Conservation (phyloP, 2,113 vertebrate genomes). For the Cynopterus brachyotis region DNA sequence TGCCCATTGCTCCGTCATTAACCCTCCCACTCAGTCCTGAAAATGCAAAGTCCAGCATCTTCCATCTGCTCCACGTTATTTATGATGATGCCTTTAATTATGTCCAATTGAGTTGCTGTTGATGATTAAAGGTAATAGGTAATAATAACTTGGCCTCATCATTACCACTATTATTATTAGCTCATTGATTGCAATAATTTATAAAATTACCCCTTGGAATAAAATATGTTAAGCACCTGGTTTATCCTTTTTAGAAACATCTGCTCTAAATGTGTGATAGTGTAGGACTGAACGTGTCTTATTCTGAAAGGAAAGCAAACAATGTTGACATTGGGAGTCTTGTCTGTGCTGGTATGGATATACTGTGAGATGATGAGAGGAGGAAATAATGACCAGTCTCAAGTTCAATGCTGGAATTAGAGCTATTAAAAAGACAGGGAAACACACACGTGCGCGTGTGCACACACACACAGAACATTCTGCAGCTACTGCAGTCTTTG, state of each 20-base stretch:
- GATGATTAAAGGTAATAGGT: slow-evolving; percentile 94
- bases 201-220: slow-evolving; percentile 92
- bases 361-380: slow-evolving; percentile 75
- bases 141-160: slow-evolving; percentile 91
- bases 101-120: slow-evolving; percentile 91
- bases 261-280: slow-evolving; percentile 87
- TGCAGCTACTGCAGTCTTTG: not conserved
- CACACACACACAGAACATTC: not conserved
- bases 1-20: slow-evolving; percentile 77
- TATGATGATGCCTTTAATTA: slow-evolving; percentile 94
- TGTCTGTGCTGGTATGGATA: slow-evolving; percentile 75
- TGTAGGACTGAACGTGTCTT: slow-evolving; percentile 79
- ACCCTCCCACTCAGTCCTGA: slow-evolving; percentile 72
- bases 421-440: slow-evolving; percentile 60
- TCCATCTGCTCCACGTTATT: slow-evolving; percentile 92
- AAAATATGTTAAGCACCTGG: slow-evolving; percentile 94
- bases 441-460: no score
- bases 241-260: slow-evolving; percentile 85
- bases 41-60: slow-evolving; percentile 82
- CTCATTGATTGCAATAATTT: slow-evolving; percentile 97
- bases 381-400: slow-evolving; percentile 80
- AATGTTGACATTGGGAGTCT: slow-evolving; percentile 78
- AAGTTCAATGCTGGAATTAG: slow-evolving; percentile 78
- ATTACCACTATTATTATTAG: slow-evolving; percentile 92
- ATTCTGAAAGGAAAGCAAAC: slow-evolving; percentile 82